phyloP scores from a whole-genome alignment of 37 sponge, comb jelly and placozoan species.

The Theonella swinhoei region DNA sequence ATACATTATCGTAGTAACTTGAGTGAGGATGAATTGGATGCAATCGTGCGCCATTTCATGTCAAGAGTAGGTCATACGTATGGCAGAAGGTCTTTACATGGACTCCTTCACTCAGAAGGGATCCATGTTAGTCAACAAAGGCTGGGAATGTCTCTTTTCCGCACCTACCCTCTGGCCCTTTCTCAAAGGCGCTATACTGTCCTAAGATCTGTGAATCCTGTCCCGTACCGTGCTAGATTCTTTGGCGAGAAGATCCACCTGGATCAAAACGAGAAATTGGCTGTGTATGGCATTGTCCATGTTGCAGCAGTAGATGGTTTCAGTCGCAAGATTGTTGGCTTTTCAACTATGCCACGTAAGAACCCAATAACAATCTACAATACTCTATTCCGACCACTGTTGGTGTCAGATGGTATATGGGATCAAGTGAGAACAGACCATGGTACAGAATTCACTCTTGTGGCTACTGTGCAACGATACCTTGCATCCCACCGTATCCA shows the following conservation, averaged over 20 bases:
- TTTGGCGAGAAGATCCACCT: slow-evolving; percentile 74
- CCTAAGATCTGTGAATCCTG: slow-evolving; percentile 27
- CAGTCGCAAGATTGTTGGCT: slow-evolving; percentile 58
- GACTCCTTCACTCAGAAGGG: slow-evolving; percentile 1
- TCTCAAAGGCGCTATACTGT: neutral
- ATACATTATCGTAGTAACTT: neutral
- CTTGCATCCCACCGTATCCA: slow-evolving; percentile 4
- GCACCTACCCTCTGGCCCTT: neutral
- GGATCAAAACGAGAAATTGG: slow-evolving; percentile 77
- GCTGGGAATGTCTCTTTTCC: neutral
- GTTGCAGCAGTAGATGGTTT: slow-evolving; percentile 62
- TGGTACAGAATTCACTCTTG: slow-evolving; percentile 58
- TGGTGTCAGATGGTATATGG: slow-evolving; percentile 70
- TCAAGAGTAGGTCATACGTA: slow-evolving; percentile 11
- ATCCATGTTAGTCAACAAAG: neutral
- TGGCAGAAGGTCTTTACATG: slow-evolving; percentile 42
- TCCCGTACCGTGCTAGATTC: slow-evolving; percentile 51
- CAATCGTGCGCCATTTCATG: neutral
- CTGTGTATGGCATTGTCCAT: slow-evolving; percentile 69
- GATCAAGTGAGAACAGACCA: slow-evolving; percentile 72
- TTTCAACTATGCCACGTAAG: slow-evolving; percentile 54
- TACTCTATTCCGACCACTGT: slow-evolving; percentile 29
- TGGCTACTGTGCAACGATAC: slow-evolving; percentile 45
- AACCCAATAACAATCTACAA: slow-evolving; percentile 61
- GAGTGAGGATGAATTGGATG: neutral